Percentiles rank a stretch among this genome's conserved stretches.
phyloP scores from a whole-genome alignment of 1,140 invertebrate genomes.

The Anthonomus grandis region DNA sequence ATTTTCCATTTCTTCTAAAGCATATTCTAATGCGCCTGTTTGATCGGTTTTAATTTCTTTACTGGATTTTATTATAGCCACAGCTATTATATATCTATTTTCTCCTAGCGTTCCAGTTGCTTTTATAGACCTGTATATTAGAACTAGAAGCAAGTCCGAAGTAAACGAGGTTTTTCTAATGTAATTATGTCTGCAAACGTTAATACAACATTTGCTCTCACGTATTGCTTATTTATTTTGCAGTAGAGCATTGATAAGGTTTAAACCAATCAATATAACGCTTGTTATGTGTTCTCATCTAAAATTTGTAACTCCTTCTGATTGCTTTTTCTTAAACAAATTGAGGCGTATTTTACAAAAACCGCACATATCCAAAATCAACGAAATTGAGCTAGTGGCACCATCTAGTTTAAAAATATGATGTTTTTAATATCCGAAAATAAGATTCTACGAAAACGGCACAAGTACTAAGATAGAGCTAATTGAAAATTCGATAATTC shows the following conservation, averaged over 20 bases:
- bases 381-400: no score
- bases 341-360: no score
- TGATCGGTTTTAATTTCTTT: constrained; percentile 19
- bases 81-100: constrained; percentile 22
- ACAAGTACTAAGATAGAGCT: no score
- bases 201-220: constrained; percentile 3
- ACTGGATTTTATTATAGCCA: constrained; percentile 1
- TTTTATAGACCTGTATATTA: constrained; percentile 20
- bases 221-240: neutral
- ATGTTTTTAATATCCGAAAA: no score
- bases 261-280: constrained; percentile 5
- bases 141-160: constrained; percentile 4
- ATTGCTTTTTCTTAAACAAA: constrained; percentile 37
- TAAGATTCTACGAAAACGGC: no score
- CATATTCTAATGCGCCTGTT: constrained; percentile 19
- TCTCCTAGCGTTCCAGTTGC: constrained; percentile 25
- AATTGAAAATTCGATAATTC: no score
- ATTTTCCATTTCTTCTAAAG: constrained; percentile 12
- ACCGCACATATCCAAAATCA: no score
- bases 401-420: no score
- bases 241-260: constrained; percentile 9
- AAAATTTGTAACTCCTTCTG: constrained; percentile 36
- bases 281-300: constrained; percentile 24
- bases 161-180: neutral
- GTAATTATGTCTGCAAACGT: constrained; percentile 11